Percentiles rank a stretch among this genome's conserved stretches.
Evolutionary conservation across 2,113 vertebrate species (phyloP).

Genomic region (Festucalex cinctus): DNA sequence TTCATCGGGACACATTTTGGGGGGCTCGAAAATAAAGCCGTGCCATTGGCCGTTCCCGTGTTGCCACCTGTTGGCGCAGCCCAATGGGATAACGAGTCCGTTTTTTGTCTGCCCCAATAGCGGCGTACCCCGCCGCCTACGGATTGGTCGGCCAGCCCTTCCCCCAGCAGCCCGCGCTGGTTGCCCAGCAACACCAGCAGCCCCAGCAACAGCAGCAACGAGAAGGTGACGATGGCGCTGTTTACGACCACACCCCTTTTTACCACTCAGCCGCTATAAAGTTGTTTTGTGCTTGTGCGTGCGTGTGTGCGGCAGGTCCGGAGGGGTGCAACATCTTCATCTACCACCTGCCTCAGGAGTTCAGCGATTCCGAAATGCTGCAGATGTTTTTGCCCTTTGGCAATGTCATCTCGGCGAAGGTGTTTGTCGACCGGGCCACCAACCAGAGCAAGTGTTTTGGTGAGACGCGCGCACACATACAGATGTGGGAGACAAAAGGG

Average conservation of each 20-base stretch:
- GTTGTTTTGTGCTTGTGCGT: slow-evolving; percentile 42
- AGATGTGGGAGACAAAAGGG: background rate
- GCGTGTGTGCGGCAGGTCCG: slow-evolving; percentile 76
- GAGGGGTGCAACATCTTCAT: slow-evolving; percentile 99
- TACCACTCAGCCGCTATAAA: slow-evolving; percentile 30
- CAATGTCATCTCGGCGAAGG: slow-evolving; percentile 96
- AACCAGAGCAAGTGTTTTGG: slow-evolving; percentile 99
- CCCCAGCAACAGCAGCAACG: slow-evolving; percentile 82
- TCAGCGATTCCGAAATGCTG: slow-evolving; percentile 93
- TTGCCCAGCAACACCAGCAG: slow-evolving; percentile 84
- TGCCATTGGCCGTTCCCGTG: slow-evolving; percentile 47
- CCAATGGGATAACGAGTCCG: slow-evolving; percentile 50
- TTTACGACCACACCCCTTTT: slow-evolving; percentile 44
- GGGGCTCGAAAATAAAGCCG: slow-evolving; percentile 21
- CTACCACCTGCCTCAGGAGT: slow-evolving; percentile 98
- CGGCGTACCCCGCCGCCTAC: slow-evolving; percentile 86
- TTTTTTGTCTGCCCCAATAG: slow-evolving; percentile 66
- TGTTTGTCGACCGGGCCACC: slow-evolving; percentile 95
- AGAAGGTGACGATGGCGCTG: slow-evolving; percentile 75
- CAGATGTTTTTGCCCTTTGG: slow-evolving; percentile 99
- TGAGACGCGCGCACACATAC: slow-evolving; percentile 60
- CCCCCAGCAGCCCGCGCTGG: slow-evolving; percentile 82
- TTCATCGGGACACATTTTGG: slow-evolving; percentile 62
- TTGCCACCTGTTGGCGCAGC: slow-evolving; percentile 65
- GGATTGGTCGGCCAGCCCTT: slow-evolving; percentile 86